Percentiles rank a stretch among this genome's conserved stretches.
phyloP scores from a whole-genome alignment of 2,888 invertebrate species.

The Troides aeacus region DNA sequence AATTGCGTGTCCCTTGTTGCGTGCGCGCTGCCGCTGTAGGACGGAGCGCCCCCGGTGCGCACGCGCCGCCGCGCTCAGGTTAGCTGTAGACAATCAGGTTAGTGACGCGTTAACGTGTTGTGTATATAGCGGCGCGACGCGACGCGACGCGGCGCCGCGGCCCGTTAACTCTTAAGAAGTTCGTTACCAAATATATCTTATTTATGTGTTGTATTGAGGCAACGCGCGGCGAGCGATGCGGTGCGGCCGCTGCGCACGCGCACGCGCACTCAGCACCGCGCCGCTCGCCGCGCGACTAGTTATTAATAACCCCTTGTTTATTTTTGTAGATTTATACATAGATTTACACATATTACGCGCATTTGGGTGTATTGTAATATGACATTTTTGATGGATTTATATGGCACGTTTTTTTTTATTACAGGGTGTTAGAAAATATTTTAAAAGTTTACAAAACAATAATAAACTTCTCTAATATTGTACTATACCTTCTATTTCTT shows the following conservation, averaged over 20 bases:
- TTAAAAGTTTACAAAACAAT: conserved; percentile 1
- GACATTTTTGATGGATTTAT: conserved; percentile 33
- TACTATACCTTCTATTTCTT: not conserved
- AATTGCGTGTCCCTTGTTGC: conserved; percentile 25
- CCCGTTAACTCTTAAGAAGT: conserved; percentile 63
- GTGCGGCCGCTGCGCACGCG: conserved; percentile 3
- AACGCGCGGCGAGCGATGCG: conserved; percentile 34
- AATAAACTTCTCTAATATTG: not conserved
- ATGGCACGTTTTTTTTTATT: conserved; percentile 32
- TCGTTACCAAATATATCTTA: conserved; percentile 79
- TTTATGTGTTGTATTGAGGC: conserved; percentile 58
- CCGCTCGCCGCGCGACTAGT: conserved; percentile 29
- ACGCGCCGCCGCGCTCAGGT: conserved; percentile 38
- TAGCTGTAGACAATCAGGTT: conserved; percentile 62
- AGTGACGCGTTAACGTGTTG: conserved; percentile 56
- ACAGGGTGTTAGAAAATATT: conserved; percentile 33
- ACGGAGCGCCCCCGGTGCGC: no score
- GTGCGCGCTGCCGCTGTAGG: no score
- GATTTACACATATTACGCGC: conserved; percentile 41
- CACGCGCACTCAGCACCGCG: no score
- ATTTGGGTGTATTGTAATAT: conserved; percentile 41
- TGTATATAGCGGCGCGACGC: conserved; percentile 43
- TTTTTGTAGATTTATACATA: conserved; percentile 51
- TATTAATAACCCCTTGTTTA: conserved; percentile 41
- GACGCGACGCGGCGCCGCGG: conserved; percentile 48